These are phyloP conservation scores for Drosophila nigrodunni DNA, from an alignment of 1,140 invertebrate species.

Conservation along the genomic window DNA sequence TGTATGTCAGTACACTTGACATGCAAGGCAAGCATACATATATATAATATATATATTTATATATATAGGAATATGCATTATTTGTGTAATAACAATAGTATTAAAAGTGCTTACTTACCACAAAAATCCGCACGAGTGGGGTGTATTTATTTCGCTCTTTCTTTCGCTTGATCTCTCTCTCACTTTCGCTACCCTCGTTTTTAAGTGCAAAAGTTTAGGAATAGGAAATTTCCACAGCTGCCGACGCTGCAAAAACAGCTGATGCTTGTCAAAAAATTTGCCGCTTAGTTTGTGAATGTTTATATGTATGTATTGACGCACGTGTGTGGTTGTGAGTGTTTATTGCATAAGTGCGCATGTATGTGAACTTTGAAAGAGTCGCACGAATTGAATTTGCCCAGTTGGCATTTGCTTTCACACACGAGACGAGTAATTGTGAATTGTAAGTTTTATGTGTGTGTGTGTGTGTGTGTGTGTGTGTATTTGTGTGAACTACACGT, in stretches of 20 bases:
- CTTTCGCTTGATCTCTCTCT: conserved; percentile 14
- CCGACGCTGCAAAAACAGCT: conserved; percentile 63
- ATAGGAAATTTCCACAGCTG: conserved; percentile 70
- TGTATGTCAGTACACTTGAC: conserved; percentile 33
- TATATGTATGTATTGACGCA: conserved; percentile 9
- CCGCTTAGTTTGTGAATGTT: conserved; percentile 13
- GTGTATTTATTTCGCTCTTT: conserved; percentile 22
- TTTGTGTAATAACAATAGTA: conserved; percentile 29
- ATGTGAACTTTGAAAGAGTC: conserved; percentile 49
- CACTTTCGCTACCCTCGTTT: conserved; percentile 12
- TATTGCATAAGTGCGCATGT: conserved; percentile 26
- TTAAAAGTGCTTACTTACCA: conserved; percentile 57
- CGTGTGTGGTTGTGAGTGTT: conserved; percentile 2
- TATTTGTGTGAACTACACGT: not conserved
- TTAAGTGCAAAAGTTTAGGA: conserved; percentile 38
- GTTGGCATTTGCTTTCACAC: conserved; percentile 30
- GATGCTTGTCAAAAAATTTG: conserved; percentile 67
- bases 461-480: not conserved
- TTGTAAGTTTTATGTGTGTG: conserved; percentile 3
- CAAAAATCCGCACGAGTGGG: conserved; percentile 24
- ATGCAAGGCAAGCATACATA: conserved; percentile 12
- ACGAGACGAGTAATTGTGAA: conserved; percentile 40
- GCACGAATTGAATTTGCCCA: conserved; percentile 52
- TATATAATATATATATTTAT: not conserved
- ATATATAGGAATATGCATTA: not conserved